A percentile compares a stretch with the other conserved stretches of the same genome.
These are phyloP conservation scores for Origma solitaria DNA, from an alignment of 2,113 vertebrate genomes.

Conservation along the genomic window DNA sequence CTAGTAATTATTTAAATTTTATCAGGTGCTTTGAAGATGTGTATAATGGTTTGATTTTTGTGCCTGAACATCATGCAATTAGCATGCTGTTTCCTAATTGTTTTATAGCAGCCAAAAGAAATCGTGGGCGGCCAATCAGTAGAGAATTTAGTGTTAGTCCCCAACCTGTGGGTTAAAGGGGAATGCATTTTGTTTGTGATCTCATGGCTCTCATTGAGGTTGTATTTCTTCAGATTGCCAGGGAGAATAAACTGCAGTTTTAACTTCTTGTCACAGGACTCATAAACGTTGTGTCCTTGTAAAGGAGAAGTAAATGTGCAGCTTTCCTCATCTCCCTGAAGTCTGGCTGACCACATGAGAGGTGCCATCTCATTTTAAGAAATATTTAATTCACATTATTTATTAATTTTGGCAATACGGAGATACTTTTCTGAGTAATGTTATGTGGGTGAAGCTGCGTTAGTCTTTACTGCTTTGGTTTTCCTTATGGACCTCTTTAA, in stretches of 20 bases:
- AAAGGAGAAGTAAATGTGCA: background rate
- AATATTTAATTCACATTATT: background rate
- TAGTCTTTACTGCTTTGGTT: background rate
- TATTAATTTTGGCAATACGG: background rate
- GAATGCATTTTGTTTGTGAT: background rate
- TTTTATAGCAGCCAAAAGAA: background rate
- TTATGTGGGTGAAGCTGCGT: background rate
- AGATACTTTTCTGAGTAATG: background rate
- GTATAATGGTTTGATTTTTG: background rate
- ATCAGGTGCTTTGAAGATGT: background rate
- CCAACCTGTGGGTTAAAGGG: background rate
- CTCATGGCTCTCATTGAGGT: background rate
- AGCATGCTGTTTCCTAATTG: background rate
- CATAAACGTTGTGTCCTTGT: background rate
- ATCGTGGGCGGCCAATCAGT: background rate
- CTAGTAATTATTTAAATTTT: background rate
- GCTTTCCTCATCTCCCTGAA: background rate
- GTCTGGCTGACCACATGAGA: background rate
- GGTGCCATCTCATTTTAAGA: background rate
- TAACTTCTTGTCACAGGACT: background rate
- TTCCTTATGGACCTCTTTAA: background rate
- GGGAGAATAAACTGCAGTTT: background rate
- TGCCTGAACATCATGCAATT: rapidly evolving
- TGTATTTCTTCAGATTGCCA: background rate
- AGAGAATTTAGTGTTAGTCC: background rate